These are phyloP conservation scores for Marcusenius ussheri DNA, from an alignment of 2,113 vertebrate species.

Conservation along the genomic window DNA sequence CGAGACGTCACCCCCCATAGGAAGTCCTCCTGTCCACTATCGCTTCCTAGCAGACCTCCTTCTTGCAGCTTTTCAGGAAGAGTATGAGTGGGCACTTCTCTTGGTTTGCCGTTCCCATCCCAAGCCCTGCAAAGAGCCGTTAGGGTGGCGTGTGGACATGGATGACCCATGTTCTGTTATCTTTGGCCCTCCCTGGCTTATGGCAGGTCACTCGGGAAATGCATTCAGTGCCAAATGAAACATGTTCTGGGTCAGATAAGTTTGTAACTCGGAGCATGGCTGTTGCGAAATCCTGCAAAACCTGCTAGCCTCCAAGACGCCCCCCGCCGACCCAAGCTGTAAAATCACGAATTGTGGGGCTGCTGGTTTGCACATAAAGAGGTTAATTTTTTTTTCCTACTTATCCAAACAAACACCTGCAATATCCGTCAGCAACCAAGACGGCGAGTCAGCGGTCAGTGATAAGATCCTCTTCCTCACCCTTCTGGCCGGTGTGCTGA, in stretches of 20 bases:
- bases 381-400: background rate
- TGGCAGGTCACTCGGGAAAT: background rate
- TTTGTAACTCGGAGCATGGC: background rate
- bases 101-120: background rate
- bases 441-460: background rate
- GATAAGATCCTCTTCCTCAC: background rate
- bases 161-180: background rate
- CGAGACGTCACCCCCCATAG: conserved; percentile 40
- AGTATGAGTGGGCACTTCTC: background rate
- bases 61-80: conserved; percentile 50
- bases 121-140: background rate
- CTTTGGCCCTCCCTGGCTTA: background rate
- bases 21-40: conserved; percentile 53
- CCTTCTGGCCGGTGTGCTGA: background rate
- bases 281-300: background rate
- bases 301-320: background rate
- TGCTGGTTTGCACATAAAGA: background rate
- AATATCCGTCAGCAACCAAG: background rate
- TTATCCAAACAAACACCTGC: background rate
- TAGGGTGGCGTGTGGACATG: background rate
- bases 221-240: background rate
- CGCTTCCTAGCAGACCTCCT: conserved; percentile 38
- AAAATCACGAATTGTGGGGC: background rate
- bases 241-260: background rate
- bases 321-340: background rate